These are phyloP conservation scores for Brachyalestes nurse DNA, from an alignment of 2,797 vertebrate species.

Conservation along the genomic window DNA sequence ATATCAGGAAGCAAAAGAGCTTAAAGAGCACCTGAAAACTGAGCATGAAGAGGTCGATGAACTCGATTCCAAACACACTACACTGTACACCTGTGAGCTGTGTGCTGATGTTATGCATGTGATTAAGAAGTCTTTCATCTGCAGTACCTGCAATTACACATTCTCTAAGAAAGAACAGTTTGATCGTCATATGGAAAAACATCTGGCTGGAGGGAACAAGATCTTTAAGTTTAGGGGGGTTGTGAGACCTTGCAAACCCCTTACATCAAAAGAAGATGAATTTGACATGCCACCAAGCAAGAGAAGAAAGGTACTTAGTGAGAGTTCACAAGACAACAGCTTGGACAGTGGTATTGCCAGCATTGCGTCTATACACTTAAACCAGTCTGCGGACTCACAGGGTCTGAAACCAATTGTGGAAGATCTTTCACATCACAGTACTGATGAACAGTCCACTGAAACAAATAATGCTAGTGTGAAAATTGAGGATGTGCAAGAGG, in stretches of 20 bases:
- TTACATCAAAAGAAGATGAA: slow-evolving; percentile 73
- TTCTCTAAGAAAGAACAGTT: slow-evolving; percentile 99
- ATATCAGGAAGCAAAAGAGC: slow-evolving; percentile 88
- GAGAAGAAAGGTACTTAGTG: slow-evolving; percentile 76
- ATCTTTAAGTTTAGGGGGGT: slow-evolving; percentile 93
- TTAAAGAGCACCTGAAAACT: slow-evolving; percentile 88
- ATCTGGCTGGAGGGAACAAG: slow-evolving; percentile 84
- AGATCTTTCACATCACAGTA: slow-evolving; percentile 67
- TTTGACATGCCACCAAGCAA: slow-evolving; percentile 80
- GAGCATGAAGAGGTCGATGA: slow-evolving; percentile 85
- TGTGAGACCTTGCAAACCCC: slow-evolving; percentile 80
- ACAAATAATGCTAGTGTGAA: slow-evolving; percentile 75
- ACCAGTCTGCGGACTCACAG: slow-evolving; percentile 64
- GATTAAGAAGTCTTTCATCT: slow-evolving; percentile 96
- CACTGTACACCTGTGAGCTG: slow-evolving; percentile 94
- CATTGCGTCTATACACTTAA: slow-evolving; percentile 64
- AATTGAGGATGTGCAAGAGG: slow-evolving; percentile 75
- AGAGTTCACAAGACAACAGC: slow-evolving; percentile 65
- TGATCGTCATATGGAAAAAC: slow-evolving; percentile 98
- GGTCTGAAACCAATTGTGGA: slow-evolving; percentile 66
- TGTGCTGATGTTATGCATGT: slow-evolving; percentile 97
- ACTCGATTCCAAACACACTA: slow-evolving; percentile 91
- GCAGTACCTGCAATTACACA: slow-evolving; percentile 98
- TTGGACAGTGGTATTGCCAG: slow-evolving; percentile 72
- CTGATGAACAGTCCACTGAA: slow-evolving; percentile 56